phyloP scores from a whole-genome alignment of 2,797 vertebrate species.

The Ataeniobius toweri region DNA sequence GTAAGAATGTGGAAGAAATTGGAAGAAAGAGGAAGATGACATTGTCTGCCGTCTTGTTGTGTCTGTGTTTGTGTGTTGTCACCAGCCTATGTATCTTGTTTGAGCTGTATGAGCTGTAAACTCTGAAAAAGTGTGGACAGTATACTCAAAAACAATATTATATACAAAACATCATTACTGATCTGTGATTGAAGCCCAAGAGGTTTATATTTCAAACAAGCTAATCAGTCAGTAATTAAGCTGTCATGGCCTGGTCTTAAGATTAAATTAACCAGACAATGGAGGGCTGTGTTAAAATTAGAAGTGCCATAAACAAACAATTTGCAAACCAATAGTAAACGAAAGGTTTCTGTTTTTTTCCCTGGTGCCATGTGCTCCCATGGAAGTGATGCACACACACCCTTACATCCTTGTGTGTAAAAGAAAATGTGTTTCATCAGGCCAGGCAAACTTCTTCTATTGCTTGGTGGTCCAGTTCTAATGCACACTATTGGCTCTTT shows the following conservation, averaged over 20 bases:
- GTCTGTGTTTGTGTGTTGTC: conserved; percentile 10
- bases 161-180: neutral
- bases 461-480: too few relatives aligned
- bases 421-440: too few relatives aligned
- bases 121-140: neutral
- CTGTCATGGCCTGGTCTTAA: neutral
- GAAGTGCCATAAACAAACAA: neutral
- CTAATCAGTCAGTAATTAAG: conserved; percentile 1
- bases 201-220: conserved; percentile 12
- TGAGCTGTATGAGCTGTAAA: neutral
- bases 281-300: conserved; percentile 1
- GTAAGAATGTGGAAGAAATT: conserved; percentile 17
- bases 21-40: conserved; percentile 8
- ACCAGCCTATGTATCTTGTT: conserved; percentile 1
- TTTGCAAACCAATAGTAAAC: neutral
- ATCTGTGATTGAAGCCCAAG: neutral
- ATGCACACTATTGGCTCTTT: too few relatives aligned
- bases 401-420: too few relatives aligned
- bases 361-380: too few relatives aligned
- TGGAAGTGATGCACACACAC: too few relatives aligned
- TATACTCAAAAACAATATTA: neutral
- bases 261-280: neutral
- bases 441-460: too few relatives aligned
- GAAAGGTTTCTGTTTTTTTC: neutral
- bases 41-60: neutral